These are phyloP conservation scores for Platyrinchus mystaceus DNA, from an alignment of 2,797 vertebrate genomes.

Conservation along the genomic window DNA sequence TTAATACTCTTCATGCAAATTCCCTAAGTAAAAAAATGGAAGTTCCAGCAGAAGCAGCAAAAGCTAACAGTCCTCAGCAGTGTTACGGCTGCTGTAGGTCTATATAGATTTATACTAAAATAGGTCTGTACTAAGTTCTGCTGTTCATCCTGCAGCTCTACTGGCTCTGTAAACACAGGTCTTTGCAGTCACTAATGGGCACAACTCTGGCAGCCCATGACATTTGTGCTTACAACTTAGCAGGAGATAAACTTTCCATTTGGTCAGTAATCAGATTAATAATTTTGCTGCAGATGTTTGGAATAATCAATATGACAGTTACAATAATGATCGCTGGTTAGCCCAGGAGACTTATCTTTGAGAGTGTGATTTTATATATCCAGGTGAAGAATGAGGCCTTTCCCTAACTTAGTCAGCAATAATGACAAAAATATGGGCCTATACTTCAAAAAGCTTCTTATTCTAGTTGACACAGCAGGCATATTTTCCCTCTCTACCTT, in stretches of 20 bases:
- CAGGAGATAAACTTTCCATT: not conserved
- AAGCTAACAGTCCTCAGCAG: constrained; percentile 5
- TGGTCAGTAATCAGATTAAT: not conserved
- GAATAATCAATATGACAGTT: not conserved
- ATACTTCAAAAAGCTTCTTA: not conserved
- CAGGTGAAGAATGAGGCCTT: not conserved
- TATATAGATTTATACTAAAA: not conserved
- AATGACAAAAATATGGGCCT: not conserved
- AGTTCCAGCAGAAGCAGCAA: not conserved
- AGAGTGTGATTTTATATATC: not conserved
- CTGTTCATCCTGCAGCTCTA: constrained; percentile 17
- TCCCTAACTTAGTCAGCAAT: not conserved
- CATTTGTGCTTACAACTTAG: not conserved
- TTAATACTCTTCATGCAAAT: constrained; percentile 37
- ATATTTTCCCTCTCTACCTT: not conserved
- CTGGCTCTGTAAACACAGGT: not conserved
- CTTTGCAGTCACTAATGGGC: not conserved
- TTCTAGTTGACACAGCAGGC: not conserved
- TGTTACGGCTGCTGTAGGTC: not conserved
- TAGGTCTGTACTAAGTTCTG: not conserved
- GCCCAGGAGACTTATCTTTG: not conserved
- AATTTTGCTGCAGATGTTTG: not conserved
- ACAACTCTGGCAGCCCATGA: not conserved
- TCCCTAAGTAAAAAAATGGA: constrained; percentile 13
- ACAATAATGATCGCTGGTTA: accelerated